Evolutionary conservation across 2,113 vertebrate genomes (phyloP).

Genomic region (Dromiciops gliroides): DNA sequence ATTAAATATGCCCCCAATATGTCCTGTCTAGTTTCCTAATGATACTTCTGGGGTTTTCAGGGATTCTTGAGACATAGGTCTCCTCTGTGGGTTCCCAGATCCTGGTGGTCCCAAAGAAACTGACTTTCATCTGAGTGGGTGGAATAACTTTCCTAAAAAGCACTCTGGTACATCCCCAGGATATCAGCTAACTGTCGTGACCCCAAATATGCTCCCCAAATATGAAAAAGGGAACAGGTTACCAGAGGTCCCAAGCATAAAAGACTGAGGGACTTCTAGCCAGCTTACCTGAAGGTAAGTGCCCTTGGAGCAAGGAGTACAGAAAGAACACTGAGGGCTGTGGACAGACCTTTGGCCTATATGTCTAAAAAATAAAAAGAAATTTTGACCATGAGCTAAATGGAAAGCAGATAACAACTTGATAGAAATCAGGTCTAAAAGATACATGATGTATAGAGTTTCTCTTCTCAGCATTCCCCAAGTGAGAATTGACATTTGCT

Average conservation of each 20-base stretch:
- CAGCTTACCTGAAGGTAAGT: neutral
- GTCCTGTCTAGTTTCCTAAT: neutral
- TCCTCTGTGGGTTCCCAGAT: neutral
- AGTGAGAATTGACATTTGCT: neutral
- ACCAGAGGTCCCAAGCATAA: neutral
- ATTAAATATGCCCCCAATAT: neutral
- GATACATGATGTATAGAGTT: neutral
- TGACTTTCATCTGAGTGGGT: neutral
- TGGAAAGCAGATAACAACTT: neutral
- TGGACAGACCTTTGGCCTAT: neutral
- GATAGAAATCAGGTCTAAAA: too few species aligned
- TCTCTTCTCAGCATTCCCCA: neutral
- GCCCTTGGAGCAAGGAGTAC: neutral
- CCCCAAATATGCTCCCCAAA: neutral
- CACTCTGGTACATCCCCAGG: neutral
- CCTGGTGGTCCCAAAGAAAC: neutral
- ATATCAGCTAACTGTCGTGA: rapidly evolving
- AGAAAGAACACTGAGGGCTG: neutral
- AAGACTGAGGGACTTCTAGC: neutral
- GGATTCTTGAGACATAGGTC: neutral
- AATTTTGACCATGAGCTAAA: neutral
- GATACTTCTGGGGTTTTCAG: neutral
- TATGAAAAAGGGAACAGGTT: neutral
- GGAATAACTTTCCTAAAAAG: neutral
- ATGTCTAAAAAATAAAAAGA: neutral